Base-by-base conservation (phyloP, 1,140 invertebrate species). In the Trachymyrmex septentrionalis region DNA sequence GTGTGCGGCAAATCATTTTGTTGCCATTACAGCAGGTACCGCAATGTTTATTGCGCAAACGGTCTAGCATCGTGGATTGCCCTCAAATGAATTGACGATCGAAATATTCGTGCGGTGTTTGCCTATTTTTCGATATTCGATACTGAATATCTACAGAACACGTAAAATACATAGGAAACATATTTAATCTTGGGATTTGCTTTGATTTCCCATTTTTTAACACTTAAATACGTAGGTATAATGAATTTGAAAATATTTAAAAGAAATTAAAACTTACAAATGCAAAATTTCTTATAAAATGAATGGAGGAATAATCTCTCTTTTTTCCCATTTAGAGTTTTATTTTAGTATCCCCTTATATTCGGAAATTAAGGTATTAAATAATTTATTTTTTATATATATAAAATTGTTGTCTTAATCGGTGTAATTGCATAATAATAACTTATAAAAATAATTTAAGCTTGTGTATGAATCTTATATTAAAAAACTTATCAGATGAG, bases 1-100 rank as follows among this genome's bases (percentile, higher is more conserved):
- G 73, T 81, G 67, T 71, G 80, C 86, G 50, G 88, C 55, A 87
- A 90, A 89, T 87, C 72, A 90, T 90, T 90, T 90, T 61, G 89
- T 87, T 85, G 80, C 63, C 63, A 85, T 90, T 89, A 78, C 73
- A 12, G 34, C 48, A 30, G 44, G 53, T 78, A 87, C 88, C 88
- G 88, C 86, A 87, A 90, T 76, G 67, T 89, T 87, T 66, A 85
- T 90, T 89, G 75, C 86, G 53, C 75, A 87, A 90, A 48, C 27
- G 55, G 38, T 24, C 63, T 34, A 30, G 48, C 59, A 4, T n/a
- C 69, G 57, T 24, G 66, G 67, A 88, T 90, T 73, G 75, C 21
- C 12, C 53, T 87, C 21, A 81, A 90, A 90, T 87, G 73, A 90
- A 90, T 85, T 66, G 87, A 50, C 88, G 59, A 90, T 90, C 73